These are phyloP conservation scores for Mesorhabditis sp. DNA, from an alignment of 2,888 invertebrate species.

Conservation along the genomic window DNA sequence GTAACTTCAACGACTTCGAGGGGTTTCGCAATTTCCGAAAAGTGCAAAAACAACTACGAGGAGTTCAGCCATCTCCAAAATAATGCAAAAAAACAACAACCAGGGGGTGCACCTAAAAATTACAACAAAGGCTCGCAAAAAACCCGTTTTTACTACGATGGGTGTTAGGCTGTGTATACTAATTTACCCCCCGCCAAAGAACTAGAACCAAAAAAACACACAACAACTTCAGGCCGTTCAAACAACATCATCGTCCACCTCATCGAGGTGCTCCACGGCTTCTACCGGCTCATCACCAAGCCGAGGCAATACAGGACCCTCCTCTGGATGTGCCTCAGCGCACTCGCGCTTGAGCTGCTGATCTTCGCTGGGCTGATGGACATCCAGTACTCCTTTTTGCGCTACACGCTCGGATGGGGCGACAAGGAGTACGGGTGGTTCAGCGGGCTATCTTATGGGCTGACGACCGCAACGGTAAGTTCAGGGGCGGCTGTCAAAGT, in stretches of 20 bases:
- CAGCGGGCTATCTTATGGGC: slow-evolving; percentile 43
- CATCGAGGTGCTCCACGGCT: slow-evolving; percentile 19
- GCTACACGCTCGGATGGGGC: slow-evolving; percentile 46
- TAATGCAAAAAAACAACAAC: too few species aligned
- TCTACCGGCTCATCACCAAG: slow-evolving; percentile 27
- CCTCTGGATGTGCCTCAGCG: slow-evolving; percentile 37
- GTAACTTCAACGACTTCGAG: neutral
- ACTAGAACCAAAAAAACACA: neutral
- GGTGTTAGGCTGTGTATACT: too few species aligned
- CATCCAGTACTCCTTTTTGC: slow-evolving; percentile 49
- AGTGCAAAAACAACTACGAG: too few species aligned
- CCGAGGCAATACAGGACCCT: slow-evolving; percentile 21
- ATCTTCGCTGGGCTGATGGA: slow-evolving; percentile 38
- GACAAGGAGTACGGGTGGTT: slow-evolving; percentile 55
- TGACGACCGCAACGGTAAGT: slow-evolving; percentile 39
- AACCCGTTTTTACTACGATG: too few species aligned
- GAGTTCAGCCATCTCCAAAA: too few species aligned
- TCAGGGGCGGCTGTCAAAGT: neutral
- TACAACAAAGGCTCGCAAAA: too few species aligned
- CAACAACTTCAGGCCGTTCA: neutral
- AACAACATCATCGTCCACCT: slow-evolving; percentile 5
- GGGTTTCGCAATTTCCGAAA: neutral
- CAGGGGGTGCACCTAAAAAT: too few species aligned
- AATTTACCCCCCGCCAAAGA: too few species aligned
- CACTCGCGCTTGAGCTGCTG: slow-evolving; percentile 44